A percentile compares a stretch with the other conserved stretches of the same genome.
Conservation (phyloP, 2,797 vertebrate genomes). For the Macropus fuliginosus region DNA sequence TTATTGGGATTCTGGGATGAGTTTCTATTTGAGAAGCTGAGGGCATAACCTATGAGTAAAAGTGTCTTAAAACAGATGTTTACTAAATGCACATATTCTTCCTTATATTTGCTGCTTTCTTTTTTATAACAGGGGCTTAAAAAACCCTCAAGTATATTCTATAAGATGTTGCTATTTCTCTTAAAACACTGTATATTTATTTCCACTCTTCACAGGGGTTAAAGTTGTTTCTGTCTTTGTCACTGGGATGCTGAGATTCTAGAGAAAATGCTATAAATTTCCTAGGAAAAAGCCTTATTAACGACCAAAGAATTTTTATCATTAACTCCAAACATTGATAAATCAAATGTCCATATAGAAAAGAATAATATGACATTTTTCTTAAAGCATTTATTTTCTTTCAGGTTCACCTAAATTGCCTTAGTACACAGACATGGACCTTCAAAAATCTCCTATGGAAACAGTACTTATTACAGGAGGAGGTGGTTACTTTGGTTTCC, state of each 20-base stretch:
- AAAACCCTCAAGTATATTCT: neutral
- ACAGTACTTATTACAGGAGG: constrained; percentile 93
- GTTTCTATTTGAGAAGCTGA: neutral
- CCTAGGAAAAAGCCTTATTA: neutral
- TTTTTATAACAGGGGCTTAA: neutral
- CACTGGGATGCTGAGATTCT: neutral
- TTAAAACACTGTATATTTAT: neutral
- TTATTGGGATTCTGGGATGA: neutral
- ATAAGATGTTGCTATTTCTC: neutral
- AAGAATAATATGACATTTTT: neutral
- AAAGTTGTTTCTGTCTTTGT: neutral
- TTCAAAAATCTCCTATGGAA: constrained; percentile 59
- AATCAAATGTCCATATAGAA: fast-evolving
- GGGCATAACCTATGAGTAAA: neutral
- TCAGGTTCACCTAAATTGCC: constrained; percentile 53
- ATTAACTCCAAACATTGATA: neutral
- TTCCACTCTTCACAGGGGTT: neutral
- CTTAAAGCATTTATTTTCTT: constrained; percentile 24
- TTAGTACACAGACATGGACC: constrained; percentile 74
- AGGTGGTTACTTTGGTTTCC: constrained; percentile 94
- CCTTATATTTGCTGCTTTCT: neutral
- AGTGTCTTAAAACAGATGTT: neutral
- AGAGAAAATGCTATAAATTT: constrained; percentile 11
- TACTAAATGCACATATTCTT: neutral
- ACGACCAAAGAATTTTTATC: neutral